A percentile compares a stretch with the other conserved stretches of the same genome.
Conservation (phyloP, 2,113 vertebrate genomes). For the Sakesphorus luctuosus region DNA sequence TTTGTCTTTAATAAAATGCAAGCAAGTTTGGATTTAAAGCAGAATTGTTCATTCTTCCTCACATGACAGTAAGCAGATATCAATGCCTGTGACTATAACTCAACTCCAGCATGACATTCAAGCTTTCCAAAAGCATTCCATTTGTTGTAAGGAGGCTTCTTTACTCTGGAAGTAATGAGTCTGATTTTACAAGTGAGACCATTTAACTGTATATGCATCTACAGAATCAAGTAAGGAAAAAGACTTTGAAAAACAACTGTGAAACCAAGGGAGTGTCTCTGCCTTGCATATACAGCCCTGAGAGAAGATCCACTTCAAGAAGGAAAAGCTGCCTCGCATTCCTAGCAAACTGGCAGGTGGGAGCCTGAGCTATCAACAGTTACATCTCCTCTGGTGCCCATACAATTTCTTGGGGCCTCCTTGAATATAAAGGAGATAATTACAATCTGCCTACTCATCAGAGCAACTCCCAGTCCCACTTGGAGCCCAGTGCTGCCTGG, state of each 20-base stretch:
- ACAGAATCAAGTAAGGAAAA: neutral
- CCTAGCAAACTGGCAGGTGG: neutral
- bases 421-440: neutral
- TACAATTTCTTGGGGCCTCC: neutral
- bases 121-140: neutral
- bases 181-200: neutral
- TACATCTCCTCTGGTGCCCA: neutral
- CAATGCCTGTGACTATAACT: neutral
- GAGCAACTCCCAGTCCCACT: neutral
- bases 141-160: fast-evolving
- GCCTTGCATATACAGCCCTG: neutral
- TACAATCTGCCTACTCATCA: neutral
- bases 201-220: neutral
- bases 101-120: slow-evolving; percentile 1
- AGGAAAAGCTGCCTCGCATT: neutral
- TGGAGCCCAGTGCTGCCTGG: neutral
- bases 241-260: fast-evolving
- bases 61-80: neutral
- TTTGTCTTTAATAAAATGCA: neutral
- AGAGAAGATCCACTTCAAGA: neutral
- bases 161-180: neutral
- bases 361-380: neutral
- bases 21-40: neutral
- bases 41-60: neutral
- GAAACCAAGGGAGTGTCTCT: neutral